Conservation (phyloP, 2,113 vertebrate species). For the Galemys pyrenaicus region DNA sequence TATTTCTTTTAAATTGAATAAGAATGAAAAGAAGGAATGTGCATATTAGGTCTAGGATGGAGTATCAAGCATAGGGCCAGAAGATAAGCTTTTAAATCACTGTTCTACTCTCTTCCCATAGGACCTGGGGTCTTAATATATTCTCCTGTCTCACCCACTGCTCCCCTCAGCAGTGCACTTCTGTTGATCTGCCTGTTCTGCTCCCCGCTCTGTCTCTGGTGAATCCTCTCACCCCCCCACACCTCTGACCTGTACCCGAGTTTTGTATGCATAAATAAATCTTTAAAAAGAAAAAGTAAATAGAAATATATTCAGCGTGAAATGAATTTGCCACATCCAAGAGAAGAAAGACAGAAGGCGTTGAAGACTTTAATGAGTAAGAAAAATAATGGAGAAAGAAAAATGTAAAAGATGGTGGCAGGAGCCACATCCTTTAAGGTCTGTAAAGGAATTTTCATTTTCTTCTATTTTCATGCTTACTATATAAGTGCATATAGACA, state of each 20-base stretch:
- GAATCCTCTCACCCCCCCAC: too few relatives aligned
- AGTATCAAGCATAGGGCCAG: neutral
- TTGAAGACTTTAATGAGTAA: neutral
- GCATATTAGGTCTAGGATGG: neutral
- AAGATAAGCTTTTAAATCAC: neutral
- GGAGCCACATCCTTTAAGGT: neutral
- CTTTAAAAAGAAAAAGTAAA: neutral
- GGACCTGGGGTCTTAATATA: neutral
- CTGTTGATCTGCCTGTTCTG: too few relatives aligned
- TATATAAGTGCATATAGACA: neutral
- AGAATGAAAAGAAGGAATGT: neutral
- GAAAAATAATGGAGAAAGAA: neutral
- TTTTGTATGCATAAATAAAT: too few relatives aligned
- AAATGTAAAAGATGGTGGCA: neutral
- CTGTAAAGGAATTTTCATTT: neutral
- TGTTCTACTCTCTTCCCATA: neutral
- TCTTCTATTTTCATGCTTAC: slow-evolving; percentile 9
- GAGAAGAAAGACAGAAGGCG: neutral
- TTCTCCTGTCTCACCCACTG: too few relatives aligned
- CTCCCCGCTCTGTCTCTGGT: too few relatives aligned
- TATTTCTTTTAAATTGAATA: neutral
- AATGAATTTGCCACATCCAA: neutral
- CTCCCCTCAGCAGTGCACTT: too few relatives aligned
- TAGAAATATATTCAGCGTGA: neutral
- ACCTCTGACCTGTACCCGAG: too few relatives aligned